phyloP scores from a whole-genome alignment of 2,113 vertebrate species.

The Proterorhinus semilunaris region DNA sequence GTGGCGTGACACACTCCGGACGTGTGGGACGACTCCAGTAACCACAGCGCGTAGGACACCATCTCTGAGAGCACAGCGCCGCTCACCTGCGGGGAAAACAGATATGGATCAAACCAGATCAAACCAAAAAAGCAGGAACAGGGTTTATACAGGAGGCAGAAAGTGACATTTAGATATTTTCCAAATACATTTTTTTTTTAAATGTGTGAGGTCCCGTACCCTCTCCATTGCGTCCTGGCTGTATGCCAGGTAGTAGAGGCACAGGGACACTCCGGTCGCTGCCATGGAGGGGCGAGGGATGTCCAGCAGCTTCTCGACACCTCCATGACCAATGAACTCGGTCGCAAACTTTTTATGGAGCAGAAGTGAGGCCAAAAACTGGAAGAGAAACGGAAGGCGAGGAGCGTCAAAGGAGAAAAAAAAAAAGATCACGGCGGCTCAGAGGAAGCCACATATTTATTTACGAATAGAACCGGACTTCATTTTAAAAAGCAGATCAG shows the following conservation, averaged over 20 bases:
- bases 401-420: not conserved
- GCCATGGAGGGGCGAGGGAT: conserved; percentile 96
- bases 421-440: not conserved
- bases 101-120: too few species aligned
- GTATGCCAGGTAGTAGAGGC: conserved; percentile 94
- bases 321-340: conserved; percentile 75
- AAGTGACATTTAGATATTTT: too few species aligned
- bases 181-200: too few species aligned
- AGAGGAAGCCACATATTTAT: too few species aligned
- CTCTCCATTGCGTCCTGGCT: conserved; percentile 97
- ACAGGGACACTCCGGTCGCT: conserved; percentile 93
- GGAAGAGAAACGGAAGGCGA: not conserved
- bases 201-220: conserved; percentile 61
- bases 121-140: too few species aligned
- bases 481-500: too few species aligned
- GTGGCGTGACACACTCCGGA: conserved; percentile 96
- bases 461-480: too few species aligned
- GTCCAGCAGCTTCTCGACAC: conserved; percentile 92
- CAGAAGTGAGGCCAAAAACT: conserved; percentile 93
- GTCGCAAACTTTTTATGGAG: conserved; percentile 98
- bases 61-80: conserved; percentile 86
- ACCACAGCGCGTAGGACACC: conserved; percentile 92
- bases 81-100: conserved; percentile 24
- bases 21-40: conserved; percentile 94
- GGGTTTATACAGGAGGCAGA: too few species aligned